Evolutionary conservation across 2,888 invertebrate species (phyloP).

Genomic region (Atethmia centrago): DNA sequence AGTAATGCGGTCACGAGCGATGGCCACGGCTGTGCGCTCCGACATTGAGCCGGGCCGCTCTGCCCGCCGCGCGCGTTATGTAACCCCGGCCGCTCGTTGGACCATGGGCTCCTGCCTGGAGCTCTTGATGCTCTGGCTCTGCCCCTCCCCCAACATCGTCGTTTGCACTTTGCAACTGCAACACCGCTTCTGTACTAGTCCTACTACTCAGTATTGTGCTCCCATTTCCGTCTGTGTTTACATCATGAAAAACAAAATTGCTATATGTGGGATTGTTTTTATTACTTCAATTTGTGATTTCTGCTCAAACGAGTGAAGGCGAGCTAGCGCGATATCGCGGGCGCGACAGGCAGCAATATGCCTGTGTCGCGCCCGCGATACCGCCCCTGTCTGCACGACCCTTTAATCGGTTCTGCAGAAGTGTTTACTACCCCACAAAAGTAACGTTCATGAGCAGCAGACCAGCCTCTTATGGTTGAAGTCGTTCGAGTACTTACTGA

Average conservation of each 20-base stretch:
- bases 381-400: no score
- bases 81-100: conserved; percentile 14
- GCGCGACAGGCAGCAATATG: no score
- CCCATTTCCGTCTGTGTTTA: background rate
- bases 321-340: no score
- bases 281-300: background rate
- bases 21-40: conserved; percentile 47
- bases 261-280: background rate
- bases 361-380: no score
- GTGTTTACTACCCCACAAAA: background rate
- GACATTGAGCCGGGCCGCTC: conserved; percentile 10
- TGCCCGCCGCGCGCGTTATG: conserved; percentile 14
- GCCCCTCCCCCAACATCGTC: background rate
- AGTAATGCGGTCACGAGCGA: conserved; percentile 67
- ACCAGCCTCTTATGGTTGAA: background rate
- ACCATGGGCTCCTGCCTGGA: conserved; percentile 71
- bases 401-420: background rate
- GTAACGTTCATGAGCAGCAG: background rate
- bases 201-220: background rate
- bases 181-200: background rate
- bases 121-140: conserved; percentile 75
- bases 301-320: background rate
- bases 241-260: background rate
- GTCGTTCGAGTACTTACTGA: conserved; percentile 21
- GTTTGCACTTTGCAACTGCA: background rate